These are phyloP conservation scores for Pygoscelis adeliae DNA, from an alignment of 2,113 vertebrate species.

Conservation along the genomic window DNA sequence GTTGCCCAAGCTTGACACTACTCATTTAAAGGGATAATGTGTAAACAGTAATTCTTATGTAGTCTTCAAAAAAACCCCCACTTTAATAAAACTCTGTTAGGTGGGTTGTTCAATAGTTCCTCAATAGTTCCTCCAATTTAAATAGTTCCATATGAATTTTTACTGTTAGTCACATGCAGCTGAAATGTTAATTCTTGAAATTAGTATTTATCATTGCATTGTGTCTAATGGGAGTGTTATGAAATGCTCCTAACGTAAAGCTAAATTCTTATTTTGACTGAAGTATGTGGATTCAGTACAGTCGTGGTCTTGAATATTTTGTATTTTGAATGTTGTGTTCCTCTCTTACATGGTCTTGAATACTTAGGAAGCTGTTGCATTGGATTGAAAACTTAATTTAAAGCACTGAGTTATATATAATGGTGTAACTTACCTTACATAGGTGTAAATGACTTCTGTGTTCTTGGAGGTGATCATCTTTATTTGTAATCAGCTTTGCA, in stretches of 20 bases:
- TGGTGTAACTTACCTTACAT: neutral
- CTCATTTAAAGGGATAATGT: neutral
- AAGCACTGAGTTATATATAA: neutral
- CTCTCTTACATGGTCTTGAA: neutral
- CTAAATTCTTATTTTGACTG: neutral
- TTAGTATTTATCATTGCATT: neutral
- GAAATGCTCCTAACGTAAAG: neutral
- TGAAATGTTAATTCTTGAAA: neutral
- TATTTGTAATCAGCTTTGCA: neutral
- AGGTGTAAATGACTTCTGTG: neutral
- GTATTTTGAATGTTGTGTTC: neutral
- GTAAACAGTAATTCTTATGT: neutral
- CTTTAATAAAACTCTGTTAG: neutral
- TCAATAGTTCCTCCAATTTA: neutral
- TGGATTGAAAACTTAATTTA: neutral
- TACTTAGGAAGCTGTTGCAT: neutral
- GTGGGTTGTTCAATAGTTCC: neutral
- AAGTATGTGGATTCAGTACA: neutral
- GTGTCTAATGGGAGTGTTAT: neutral
- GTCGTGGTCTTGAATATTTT: neutral
- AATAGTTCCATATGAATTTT: neutral
- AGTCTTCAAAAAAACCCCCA: rapidly evolving
- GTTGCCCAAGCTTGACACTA: neutral
- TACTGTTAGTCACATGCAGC: neutral
- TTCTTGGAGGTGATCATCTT: neutral